Percentiles rank a stretch among this genome's conserved stretches.
Conservation (phyloP, 2,888 invertebrate species). For the Lottia gigantea region DNA sequence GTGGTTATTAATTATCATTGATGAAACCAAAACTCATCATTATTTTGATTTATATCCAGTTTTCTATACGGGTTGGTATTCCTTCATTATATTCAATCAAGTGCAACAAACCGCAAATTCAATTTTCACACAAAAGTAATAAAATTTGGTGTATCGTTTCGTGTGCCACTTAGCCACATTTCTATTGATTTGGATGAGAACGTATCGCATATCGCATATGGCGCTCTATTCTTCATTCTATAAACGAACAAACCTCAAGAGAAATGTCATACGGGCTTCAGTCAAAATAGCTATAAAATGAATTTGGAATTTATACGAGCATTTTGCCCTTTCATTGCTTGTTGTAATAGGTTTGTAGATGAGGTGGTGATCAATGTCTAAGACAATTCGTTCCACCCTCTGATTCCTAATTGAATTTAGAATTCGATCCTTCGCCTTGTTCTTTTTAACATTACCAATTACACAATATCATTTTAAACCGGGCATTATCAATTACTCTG, state of each 20-base stretch:
- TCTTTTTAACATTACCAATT: no score
- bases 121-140: constrained; percentile 10
- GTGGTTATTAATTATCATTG: no score
- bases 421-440: not conserved
- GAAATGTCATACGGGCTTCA: constrained; percentile 10
- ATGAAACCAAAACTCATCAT: no score
- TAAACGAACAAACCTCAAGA: not conserved
- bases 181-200: constrained; percentile 8
- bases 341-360: constrained; percentile 10
- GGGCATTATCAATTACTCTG: no score
- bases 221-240: not conserved
- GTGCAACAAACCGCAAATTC: constrained; percentile 9
- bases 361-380: constrained; percentile 8
- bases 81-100: not conserved
- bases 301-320: constrained; percentile 6
- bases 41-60: constrained; percentile 1
- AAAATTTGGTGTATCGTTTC: constrained; percentile 9
- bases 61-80: constrained; percentile 1
- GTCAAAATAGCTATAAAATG: constrained; percentile 5
- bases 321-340: constrained; percentile 11
- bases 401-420: constrained; percentile 1
- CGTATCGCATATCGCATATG: not conserved
- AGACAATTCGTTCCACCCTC: constrained; percentile 6
- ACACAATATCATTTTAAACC: no score
- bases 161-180: constrained; percentile 8